phyloP scores from a whole-genome alignment of 2,888 invertebrate genomes.

The Morpho deidamia region DNA sequence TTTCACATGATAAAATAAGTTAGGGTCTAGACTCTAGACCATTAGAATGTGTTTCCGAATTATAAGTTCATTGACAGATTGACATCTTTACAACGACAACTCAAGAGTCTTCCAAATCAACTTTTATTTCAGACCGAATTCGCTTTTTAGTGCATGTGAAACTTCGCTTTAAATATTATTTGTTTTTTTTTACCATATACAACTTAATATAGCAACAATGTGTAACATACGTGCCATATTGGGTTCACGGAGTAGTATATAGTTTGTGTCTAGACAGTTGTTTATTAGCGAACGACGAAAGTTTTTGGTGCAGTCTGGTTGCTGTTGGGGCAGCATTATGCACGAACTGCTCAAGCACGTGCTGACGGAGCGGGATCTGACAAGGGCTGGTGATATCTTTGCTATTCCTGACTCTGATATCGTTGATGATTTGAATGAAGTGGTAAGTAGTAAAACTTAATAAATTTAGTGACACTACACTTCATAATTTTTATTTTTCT shows the following conservation, averaged over 20 bases:
- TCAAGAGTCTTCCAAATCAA: constrained; percentile 1
- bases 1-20: no score
- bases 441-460: constrained; percentile 74
- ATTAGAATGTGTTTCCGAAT: background rate
- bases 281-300: constrained; percentile 29
- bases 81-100: constrained; percentile 21
- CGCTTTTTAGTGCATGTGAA: constrained; percentile 32
- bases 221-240: constrained; percentile 4
- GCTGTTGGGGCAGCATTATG: constrained; percentile 76
- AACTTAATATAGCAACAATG: no score
- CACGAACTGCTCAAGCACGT: constrained; percentile 95
- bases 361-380: constrained; percentile 92
- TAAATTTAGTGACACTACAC: background rate
- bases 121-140: constrained; percentile 37
- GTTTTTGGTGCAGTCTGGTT: constrained; percentile 27
- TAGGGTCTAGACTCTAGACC: no score
- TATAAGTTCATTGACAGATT: constrained; percentile 29
- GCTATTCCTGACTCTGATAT: constrained; percentile 92
- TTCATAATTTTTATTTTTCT: no score
- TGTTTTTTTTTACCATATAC: constrained; percentile 19
- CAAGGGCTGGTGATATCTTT: constrained; percentile 94
- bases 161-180: constrained; percentile 32
- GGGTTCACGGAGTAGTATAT: constrained; percentile 28
- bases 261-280: constrained; percentile 41
- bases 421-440: constrained; percentile 89